Conservation (phyloP, 1,140 invertebrate genomes). For the Drosophila grimshawi region DNA sequence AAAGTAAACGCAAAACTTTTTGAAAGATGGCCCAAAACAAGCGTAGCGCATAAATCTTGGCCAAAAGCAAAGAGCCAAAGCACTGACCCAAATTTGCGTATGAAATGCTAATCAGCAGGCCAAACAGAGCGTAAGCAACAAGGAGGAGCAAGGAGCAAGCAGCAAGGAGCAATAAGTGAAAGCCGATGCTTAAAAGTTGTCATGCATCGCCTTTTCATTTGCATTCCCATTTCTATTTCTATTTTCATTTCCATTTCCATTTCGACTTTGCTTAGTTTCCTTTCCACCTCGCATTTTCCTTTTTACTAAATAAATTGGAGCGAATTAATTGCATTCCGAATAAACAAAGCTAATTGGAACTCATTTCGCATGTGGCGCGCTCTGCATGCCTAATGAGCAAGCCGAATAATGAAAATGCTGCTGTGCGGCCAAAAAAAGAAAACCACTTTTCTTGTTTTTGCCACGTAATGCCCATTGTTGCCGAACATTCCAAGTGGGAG, state of each 20-base stretch:
- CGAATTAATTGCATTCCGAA: conserved; percentile 82
- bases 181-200: conserved; percentile 30
- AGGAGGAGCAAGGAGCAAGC: conserved; percentile 30
- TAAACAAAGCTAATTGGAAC: conserved; percentile 81
- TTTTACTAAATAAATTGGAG: conserved; percentile 77
- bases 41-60: conserved; percentile 60
- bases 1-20: conserved; percentile 7
- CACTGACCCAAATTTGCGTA: conserved; percentile 66
- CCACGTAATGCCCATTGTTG: conserved; percentile 72
- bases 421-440: conserved; percentile 20
- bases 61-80: conserved; percentile 28
- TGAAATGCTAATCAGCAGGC: conserved; percentile 56
- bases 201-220: conserved; percentile 45
- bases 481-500: conserved; percentile 21
- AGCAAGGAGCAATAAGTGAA: conserved; percentile 1
- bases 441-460: conserved; percentile 64
- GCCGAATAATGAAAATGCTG: conserved; percentile 1
- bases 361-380: conserved; percentile 76
- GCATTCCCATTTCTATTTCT: conserved; percentile 63
- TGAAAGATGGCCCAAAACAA: conserved; percentile 17
- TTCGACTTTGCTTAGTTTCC: conserved; percentile 15
- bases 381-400: conserved; percentile 76
- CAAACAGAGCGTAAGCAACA: conserved; percentile 28
- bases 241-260: conserved; percentile 10
- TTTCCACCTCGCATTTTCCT: conserved; percentile 28